Evolutionary conservation across 1,140 invertebrate genomes (phyloP).

Genomic region (Apis mellifera): Amel_HAv3.1 CM009944.2:5289501-5290000

Average conservation of each 20-base stretch:
- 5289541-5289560: no score
- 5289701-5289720: not conserved
- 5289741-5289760: not conserved
- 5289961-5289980: not conserved
- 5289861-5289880: not conserved
- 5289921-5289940: not conserved
- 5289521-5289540: no score
- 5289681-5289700: not conserved
- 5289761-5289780: not conserved
- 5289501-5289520: no score
- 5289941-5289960: not conserved
- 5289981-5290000: not conserved
- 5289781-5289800: not conserved
- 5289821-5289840: not conserved
- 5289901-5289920: no score
- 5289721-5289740: not conserved
- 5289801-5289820: not conserved
- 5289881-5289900: no score
- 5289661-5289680: not conserved
- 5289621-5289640: no score
- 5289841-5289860: not conserved
- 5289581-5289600: no score
- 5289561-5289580: no score
- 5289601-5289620: no score
- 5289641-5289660: no score